These are phyloP conservation scores for Vidua chalybeata DNA, from an alignment of 2,113 vertebrate genomes.

Conservation along the genomic window DNA sequence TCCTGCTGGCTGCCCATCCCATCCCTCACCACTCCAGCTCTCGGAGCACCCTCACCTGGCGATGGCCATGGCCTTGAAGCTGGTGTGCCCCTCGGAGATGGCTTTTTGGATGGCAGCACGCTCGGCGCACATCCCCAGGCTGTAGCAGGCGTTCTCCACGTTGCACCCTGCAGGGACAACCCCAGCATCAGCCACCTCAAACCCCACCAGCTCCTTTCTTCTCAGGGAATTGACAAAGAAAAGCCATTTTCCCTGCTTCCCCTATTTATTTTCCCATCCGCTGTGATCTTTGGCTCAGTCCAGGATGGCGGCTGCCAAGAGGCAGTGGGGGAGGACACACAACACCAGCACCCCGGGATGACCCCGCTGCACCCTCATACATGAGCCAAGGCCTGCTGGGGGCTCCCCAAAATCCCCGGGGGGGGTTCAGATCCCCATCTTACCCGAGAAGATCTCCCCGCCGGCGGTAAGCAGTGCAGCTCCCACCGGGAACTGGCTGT, in stretches of 20 bases:
- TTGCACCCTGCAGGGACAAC: slow-evolving; percentile 83
- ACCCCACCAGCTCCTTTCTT: no score
- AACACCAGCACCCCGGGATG: background rate
- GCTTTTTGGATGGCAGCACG: slow-evolving; percentile 87
- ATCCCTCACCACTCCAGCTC: accelerated
- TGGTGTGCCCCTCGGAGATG: slow-evolving; percentile 82
- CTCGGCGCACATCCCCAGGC: slow-evolving; percentile 87
- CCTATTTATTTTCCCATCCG: background rate
- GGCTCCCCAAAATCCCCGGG: background rate
- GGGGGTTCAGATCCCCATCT: background rate
- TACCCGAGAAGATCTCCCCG: slow-evolving; percentile 88
- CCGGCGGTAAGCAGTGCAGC: slow-evolving; percentile 83
- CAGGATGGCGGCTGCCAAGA: background rate
- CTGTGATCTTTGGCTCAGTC: background rate
- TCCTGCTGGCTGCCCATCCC: accelerated
- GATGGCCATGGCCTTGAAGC: slow-evolving; percentile 88
- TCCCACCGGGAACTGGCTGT: slow-evolving; percentile 89
- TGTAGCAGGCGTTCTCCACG: slow-evolving; percentile 86
- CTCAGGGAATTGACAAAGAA: background rate
- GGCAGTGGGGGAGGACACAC: background rate
- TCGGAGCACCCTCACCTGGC: slow-evolving; percentile 72
- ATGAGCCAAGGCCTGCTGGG: accelerated
- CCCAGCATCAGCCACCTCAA: background rate
- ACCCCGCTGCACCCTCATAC: accelerated
- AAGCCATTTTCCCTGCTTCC: background rate